phyloP scores from a whole-genome alignment of 2,113 vertebrate species.

The Carassius auratus region DNA sequence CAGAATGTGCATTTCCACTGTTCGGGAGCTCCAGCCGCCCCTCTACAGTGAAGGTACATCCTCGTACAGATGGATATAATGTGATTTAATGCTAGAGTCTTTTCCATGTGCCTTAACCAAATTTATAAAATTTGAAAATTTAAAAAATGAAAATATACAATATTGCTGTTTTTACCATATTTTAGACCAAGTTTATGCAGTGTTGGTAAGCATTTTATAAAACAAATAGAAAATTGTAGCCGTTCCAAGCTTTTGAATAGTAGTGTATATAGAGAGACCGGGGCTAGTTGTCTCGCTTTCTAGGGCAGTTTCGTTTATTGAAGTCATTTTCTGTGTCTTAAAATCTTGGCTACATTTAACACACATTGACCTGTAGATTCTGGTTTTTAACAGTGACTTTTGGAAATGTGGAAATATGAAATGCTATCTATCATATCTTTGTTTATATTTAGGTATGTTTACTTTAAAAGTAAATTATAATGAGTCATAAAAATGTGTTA shows the following conservation, averaged over 20 bases:
- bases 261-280: not conserved
- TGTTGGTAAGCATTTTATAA: not conserved
- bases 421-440: not conserved
- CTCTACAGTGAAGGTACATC: slow-evolving; percentile 89
- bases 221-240: not conserved
- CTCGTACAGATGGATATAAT: not conserved
- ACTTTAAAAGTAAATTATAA: not conserved
- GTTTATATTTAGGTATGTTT: not conserved
- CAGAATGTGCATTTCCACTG: slow-evolving; percentile 98
- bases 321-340: not conserved
- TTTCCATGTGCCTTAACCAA: too few relatives aligned
- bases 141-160: too few relatives aligned
- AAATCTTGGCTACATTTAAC: not conserved
- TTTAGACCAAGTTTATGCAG: not conserved
- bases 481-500: not conserved
- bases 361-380: not conserved
- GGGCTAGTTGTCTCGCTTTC: not conserved
- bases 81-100: not conserved
- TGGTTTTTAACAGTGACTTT: not conserved
- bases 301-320: not conserved
- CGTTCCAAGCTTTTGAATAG: not conserved
- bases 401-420: not conserved
- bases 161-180: not conserved
- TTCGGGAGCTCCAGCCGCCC: slow-evolving; percentile 92
- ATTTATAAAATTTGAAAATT: too few relatives aligned